Conservation (phyloP, 2,113 vertebrate genomes). For the Climacteris rufus region DNA sequence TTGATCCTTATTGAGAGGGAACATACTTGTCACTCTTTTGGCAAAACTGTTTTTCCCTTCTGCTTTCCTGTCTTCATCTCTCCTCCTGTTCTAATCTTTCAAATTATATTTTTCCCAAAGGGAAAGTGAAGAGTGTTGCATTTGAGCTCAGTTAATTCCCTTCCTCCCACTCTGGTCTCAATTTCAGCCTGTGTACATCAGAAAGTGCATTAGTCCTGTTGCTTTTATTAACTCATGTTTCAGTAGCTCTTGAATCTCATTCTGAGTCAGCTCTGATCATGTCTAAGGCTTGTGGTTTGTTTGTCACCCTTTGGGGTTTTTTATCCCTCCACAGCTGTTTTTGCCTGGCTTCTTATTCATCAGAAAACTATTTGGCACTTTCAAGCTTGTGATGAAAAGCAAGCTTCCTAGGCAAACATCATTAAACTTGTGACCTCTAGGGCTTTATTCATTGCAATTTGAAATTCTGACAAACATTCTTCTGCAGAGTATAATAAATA, state of each 20-base stretch:
- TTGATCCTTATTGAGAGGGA: not conserved
- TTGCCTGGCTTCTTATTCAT: not conserved
- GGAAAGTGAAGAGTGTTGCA: not conserved
- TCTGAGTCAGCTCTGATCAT: not conserved
- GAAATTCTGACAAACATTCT: not conserved
- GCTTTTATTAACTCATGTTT: slow-evolving; percentile 21
- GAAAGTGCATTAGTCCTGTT: slow-evolving; percentile 14
- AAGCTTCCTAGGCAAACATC: not conserved
- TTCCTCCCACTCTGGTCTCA: not conserved
- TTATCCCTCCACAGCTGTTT: not conserved
- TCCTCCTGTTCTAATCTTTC: not conserved
- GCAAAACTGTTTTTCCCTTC: not conserved
- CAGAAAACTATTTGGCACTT: not conserved
- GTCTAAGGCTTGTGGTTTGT: not conserved
- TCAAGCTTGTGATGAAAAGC: not conserved
- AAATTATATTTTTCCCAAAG: not conserved
- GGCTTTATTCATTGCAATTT: not conserved
- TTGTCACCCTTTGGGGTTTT: not conserved
- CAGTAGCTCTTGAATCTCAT: not conserved
- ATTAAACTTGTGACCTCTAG: not conserved
- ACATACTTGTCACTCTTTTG: not conserved
- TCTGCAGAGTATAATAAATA: not conserved
- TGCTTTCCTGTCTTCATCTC: not conserved
- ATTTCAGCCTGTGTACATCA: not conserved
- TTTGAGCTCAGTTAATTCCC: not conserved